Evolutionary conservation across 2,888 invertebrate species (phyloP), one percentile per base, ranked within the genome.

Genomic region (Phengaris alcon): DNA sequence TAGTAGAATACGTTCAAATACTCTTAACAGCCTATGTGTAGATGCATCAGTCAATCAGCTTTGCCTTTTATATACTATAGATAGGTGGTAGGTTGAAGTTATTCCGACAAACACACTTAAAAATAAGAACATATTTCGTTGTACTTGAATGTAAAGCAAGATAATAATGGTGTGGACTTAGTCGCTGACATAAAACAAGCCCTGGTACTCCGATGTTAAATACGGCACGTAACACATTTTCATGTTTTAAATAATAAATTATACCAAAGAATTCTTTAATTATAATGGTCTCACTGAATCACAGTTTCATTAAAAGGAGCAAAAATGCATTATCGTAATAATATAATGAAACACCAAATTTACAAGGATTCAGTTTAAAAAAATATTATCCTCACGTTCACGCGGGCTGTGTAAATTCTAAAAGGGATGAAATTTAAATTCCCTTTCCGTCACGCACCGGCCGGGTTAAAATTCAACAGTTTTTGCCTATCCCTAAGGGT

Each of bases 401-500:
- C 54, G 22, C 72, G 13, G 9, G 46, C 12, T 48, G 69, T 69
- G 69, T 74, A 46, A 44, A 74, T 74, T 48, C 69, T 73, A 51
- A 70, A 74, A 73, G 70, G 75, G 69, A 79, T 81, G 77, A 80
- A 81, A 81, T 80, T 81, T 82, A 81, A 81, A 81, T 82, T 81
- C 81, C 77, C 75, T 76, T 76, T 76, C 74, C 57, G 74, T 75
- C 78, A 64, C 76, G 78, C 79, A 73, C 79, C 79, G 81, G 79
- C 81, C 78, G 80, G 81, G 81, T 82, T 82, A 90, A 90, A 90
- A 90, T 91, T 90, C 90, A 89, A 88, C 89, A 85, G 87, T 88
- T 88, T 85, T 85, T 87, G 85, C 87, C 84, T 84, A 80, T 82
- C 79, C 82, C 82, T 82, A 0, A 64, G 64, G 64, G 35, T 2